These are phyloP conservation scores for Diabrotica balteata DNA, from an alignment of 2,888 invertebrate species.

Conservation along the genomic window DNA sequence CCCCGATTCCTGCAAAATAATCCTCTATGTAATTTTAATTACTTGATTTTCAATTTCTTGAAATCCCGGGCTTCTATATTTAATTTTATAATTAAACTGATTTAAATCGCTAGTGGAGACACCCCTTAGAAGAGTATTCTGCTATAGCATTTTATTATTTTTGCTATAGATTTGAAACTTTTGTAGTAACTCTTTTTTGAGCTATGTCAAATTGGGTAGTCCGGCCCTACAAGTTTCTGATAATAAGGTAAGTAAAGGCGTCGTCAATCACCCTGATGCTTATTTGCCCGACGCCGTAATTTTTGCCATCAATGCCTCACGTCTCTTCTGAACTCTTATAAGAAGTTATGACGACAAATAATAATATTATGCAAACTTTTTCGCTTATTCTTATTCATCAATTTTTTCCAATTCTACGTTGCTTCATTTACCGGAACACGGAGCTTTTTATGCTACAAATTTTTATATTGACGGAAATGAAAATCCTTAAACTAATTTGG, in stretches of 20 bases:
- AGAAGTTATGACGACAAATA: constrained; percentile 27
- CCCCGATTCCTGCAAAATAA: no score
- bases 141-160: no score
- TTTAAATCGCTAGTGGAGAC: no score
- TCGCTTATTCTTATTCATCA: constrained; percentile 4
- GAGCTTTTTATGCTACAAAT: no score
- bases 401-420: constrained; percentile 1
- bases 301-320: constrained; percentile 33
- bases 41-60: not conserved
- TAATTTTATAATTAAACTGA: no score
- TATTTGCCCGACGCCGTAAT: constrained; percentile 24
- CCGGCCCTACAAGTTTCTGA: constrained; percentile 21
- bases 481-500: no score
- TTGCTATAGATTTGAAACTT: no score
- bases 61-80: not conserved
- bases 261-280: constrained; percentile 30
- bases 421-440: no score
- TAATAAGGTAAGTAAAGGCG: constrained; percentile 38
- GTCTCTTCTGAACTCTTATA: constrained; percentile 20
- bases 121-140: no score
- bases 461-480: no score
- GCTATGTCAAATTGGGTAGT: not conserved
- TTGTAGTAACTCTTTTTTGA: no score
- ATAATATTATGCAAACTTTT: constrained; percentile 30
- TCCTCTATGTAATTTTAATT: not conserved